Base-by-base conservation (phyloP, 2,888 invertebrate genomes). In the Cephus rjabovi region DNA sequence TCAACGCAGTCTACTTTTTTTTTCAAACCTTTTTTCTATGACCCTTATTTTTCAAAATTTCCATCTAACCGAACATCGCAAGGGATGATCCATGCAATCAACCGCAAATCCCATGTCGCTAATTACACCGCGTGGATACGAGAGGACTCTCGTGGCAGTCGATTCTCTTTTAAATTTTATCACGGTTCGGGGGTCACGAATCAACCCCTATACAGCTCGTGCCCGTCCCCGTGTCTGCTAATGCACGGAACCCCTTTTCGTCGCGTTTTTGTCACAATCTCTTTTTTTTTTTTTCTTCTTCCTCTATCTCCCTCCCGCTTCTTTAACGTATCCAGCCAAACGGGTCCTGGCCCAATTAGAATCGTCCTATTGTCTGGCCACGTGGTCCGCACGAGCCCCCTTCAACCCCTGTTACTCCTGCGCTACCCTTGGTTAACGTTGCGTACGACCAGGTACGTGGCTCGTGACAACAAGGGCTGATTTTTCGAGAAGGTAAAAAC, bases 361-460 rank as follows among this genome's bases (percentile, higher is more conserved):
- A 89, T 89, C 90, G 86, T 90, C 90, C 89, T 80, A 89, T 91
- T 91, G 91, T 91, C 79, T 82, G 88, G 90, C 87, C 91, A 91
- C 91, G 91, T 91, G 91, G 90, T 89, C 82, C 82, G 85, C 91
- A 91, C 91, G 91, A 91, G 91, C 89, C 89, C 12, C 35, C 35
- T 35, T 1, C 35, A 35, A 35, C 35, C 35, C 80, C 80, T 80
- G 80, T 56, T 23, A 56, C 56, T 56, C 56, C 56, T 56, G 56
- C 56, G 23, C 56, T 0, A 56, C 56, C 56, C 56, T 56, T 56
- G 56, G 56, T 56, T 56, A 56, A 56, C 56, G 56, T 56, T 71
- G 79, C 73, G 71, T 79, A 71, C 76, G 34, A 56, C 23, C 71
- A 71, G 71, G 71, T 71, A 71, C 31, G 34, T 33, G 31, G 71